Evolutionary conservation across 2,797 vertebrate genomes (phyloP), one percentile per base, ranked within the genome.

Genomic region (Cephalopachus bancanus): DNA sequence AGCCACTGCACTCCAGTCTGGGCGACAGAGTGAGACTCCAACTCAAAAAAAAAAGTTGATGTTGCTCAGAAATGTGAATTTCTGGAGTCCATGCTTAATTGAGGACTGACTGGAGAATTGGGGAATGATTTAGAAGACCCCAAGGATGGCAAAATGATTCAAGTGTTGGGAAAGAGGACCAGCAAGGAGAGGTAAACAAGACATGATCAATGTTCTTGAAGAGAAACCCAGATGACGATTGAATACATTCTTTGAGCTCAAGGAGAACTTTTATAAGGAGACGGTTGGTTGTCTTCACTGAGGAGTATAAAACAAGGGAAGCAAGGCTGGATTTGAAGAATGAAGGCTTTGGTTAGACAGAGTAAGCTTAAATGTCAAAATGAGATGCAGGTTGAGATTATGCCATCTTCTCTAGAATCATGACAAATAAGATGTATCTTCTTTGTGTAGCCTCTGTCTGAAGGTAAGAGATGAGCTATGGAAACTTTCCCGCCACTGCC

Each of bases 61-160:
- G 37, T 37, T 37, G 37, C 2, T 37, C 37, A 37, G 37, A 37
- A 37, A 37, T 37, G 37, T 37, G 37, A 37, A 37, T 37, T 37
- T 37, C 67, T 19, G 64, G n/a, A 69, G 67, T 86, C 80, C 10
- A 9, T 8, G 20, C 83, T 89, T 80, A 60, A 93, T 86, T 83
- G 59, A 92, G 86, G 53, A 69, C 79, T 49, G 12, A 26, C 11
- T 76, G 8, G 71, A 86, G 28, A 96, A 93, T 10, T 83, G 93
- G 49, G 15, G 55, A 86, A 79, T 75, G 57, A 85, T 44, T 93
- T 95, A 93, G 44, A 94, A 93, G 20, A 75, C 19, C 88, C 59
- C 89, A 67, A 67, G 55, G 69, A 83, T 59, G 49, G 28, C 24
- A 93, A 93, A 94, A 71, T 65, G 26, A 89, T 55, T 95, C 83